Base-by-base conservation (phyloP, 2,797 vertebrate genomes). In the Pangasius macronema region DNA sequence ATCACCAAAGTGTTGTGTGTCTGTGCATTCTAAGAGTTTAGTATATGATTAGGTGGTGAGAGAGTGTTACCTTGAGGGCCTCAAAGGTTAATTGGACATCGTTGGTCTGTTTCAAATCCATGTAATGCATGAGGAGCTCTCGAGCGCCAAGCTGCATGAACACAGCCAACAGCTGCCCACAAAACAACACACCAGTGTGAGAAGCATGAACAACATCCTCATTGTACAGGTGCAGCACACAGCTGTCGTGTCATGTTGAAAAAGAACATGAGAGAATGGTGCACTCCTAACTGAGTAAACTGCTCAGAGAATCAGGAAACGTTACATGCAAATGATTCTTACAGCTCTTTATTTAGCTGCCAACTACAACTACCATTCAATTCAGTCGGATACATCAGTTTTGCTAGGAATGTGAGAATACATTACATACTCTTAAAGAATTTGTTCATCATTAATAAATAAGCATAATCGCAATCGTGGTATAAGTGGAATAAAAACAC, bases 71-170 rank as follows among this genome's bases (percentile, higher is more conserved):
- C 97, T 99, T 99, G 46, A 99, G 97, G 36, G 99, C 97, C 92
- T 99, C 99, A 91, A 99, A 99, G 2, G 99, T 99, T 84, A 99
- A 97, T 90, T 99, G 96, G 67, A 98, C 98, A 61, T 99, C 98
- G 0, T 99, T 99, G 83, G 99, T 99, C 93, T 97, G 96, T 91
- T 99, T 99, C 88, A 99, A 93, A 91, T 99, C 98, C 89, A 99
- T 99, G 91, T 99, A 99, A 92, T 99, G 97, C 97, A 99, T 98
- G 93, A 99, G 98, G 89, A 99, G 92, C 90, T 99, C 98, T 70
- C 98, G 96, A 83, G 98, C 98, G 57, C 98, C 98, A 93, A 99
- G 96, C 89, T 99, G 98, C 99, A 99, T 99, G 93, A 99, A 99
- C 89, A 99, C 98, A 30, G 98, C 98, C 83, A 99, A 94, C 84